phyloP scores from a whole-genome alignment of 1,140 invertebrate genomes.

The Pachyrhynchus sulphureomaculatus region DNA sequence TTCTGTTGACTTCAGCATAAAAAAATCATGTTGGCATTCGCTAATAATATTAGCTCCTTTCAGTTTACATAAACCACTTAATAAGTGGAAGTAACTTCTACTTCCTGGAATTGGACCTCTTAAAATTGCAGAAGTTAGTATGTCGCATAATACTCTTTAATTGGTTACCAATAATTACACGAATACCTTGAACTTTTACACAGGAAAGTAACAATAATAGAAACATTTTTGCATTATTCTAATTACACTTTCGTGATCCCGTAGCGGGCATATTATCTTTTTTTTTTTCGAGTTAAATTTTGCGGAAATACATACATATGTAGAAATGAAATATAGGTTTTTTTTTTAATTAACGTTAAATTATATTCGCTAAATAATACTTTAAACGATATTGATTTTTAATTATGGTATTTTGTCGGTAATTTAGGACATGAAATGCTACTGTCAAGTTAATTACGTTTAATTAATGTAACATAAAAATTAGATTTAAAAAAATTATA shows the following conservation, averaged over 20 bases:
- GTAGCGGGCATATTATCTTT: slow-evolving; percentile 6
- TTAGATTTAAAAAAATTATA: no score
- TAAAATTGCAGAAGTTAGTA: neutral
- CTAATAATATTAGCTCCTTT: no score
- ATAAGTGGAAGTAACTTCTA: no score
- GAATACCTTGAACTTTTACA: slow-evolving; percentile 22
- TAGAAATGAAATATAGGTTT: neutral
- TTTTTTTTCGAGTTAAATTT: slow-evolving; percentile 7
- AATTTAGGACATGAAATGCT: slow-evolving; percentile 6
- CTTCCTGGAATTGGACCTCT: no score
- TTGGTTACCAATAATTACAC: slow-evolving; percentile 11
- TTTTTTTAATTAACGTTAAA: slow-evolving; percentile 6
- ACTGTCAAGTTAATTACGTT: neutral
- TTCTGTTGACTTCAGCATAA: no score
- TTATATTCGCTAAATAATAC: neutral
- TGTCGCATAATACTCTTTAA: slow-evolving; percentile 12
- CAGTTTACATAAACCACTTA: no score
- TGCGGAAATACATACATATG: slow-evolving; percentile 6
- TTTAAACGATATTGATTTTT: neutral
- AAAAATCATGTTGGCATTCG: no score
- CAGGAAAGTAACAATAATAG: slow-evolving; percentile 25
- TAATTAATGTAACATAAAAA: neutral
- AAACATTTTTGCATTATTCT: slow-evolving; percentile 17
- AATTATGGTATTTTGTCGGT: neutral
- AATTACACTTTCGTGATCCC: slow-evolving; percentile 27